Conservation (phyloP, 2,888 invertebrate species). For the Troilus luridus region DNA sequence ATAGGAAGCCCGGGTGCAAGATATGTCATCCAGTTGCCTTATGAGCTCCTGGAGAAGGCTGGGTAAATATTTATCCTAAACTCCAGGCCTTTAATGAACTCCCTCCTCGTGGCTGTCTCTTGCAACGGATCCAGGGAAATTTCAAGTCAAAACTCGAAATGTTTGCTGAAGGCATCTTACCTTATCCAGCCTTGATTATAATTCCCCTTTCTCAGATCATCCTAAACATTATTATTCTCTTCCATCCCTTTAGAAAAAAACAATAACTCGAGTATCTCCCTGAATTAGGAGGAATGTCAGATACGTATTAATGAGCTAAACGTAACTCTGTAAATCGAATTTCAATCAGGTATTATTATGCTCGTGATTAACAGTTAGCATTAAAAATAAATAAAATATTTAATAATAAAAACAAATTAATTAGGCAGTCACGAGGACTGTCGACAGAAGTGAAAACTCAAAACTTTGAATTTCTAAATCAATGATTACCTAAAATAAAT, state of each 20-base stretch:
- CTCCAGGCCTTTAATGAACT: slow-evolving; percentile 33
- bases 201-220: neutral
- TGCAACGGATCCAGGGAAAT: neutral
- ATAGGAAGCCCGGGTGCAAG: neutral
- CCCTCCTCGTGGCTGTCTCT: neutral
- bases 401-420: too few relatives aligned
- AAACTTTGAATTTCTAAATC: too few relatives aligned
- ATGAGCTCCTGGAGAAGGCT: slow-evolving; percentile 11
- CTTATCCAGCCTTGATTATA: neutral
- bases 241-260: neutral
- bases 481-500: too few relatives aligned
- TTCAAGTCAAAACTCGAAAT: neutral
- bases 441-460: too few relatives aligned
- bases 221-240: neutral
- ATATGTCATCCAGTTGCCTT: slow-evolving; percentile 26
- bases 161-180: neutral
- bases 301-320: too few relatives aligned
- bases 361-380: too few relatives aligned
- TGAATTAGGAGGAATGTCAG: neutral
- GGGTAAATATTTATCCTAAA: slow-evolving; percentile 33
- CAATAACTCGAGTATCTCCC: neutral
- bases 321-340: too few relatives aligned
- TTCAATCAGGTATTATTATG: too few relatives aligned
- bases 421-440: too few relatives aligned
- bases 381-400: too few relatives aligned